Evolutionary conservation across 1,140 invertebrate genomes (phyloP).

Genomic region (Brachionus plicatilis): DNA sequence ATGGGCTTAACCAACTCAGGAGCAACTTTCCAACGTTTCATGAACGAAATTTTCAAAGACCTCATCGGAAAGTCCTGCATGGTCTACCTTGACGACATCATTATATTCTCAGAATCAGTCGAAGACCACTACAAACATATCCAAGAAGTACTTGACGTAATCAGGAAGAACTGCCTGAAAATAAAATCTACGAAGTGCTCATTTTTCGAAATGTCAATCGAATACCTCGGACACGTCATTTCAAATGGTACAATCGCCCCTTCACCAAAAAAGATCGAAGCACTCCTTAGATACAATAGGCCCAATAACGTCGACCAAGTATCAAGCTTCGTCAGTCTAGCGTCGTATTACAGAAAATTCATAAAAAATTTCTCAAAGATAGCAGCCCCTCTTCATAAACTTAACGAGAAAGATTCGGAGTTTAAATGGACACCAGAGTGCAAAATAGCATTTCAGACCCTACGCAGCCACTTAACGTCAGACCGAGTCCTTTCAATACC

Average conservation of each 20-base stretch:
- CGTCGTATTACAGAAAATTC: slow-evolving; percentile 45
- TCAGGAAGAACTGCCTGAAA: slow-evolving; percentile 47
- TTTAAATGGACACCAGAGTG: neutral
- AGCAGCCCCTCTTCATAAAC: slow-evolving; percentile 43
- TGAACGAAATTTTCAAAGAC: slow-evolving; percentile 11
- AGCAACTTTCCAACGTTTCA: slow-evolving; percentile 41
- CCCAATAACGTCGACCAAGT: neutral
- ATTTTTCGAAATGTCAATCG: slow-evolving; percentile 49
- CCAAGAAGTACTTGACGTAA: neutral
- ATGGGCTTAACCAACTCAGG: slow-evolving; percentile 32
- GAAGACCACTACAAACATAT: neutral
- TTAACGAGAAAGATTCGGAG: slow-evolving; percentile 48
- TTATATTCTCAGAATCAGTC: neutral
- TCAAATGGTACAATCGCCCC: slow-evolving; percentile 36
- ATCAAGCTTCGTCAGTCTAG: neutral
- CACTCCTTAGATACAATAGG: neutral
- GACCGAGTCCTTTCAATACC: neutral
- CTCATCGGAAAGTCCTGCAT: neutral
- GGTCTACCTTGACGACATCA: neutral
- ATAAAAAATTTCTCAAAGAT: slow-evolving; percentile 20
- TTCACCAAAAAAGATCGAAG: neutral
- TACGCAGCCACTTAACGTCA: neutral
- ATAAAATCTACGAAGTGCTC: slow-evolving; percentile 54
- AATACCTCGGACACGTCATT: slow-evolving; percentile 50
- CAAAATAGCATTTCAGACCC: neutral